Evolutionary conservation across 1,140 invertebrate species (phyloP).

Genomic region (Chrysoperla carnea): DNA sequence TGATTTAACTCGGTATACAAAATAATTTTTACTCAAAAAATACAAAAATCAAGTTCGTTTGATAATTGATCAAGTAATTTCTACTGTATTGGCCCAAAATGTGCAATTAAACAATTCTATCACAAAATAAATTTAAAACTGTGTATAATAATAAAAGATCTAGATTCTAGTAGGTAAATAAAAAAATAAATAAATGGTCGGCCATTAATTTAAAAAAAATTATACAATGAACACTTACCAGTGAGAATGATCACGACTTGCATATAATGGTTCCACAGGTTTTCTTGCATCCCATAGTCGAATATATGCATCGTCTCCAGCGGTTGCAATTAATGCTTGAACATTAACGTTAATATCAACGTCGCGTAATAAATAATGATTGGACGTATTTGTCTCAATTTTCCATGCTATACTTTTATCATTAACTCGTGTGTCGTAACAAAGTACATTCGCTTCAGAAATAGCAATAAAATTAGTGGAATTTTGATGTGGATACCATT

Average conservation of each 20-base stretch:
- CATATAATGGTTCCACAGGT: constrained; percentile 55
- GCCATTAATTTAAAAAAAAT: too few relatives aligned
- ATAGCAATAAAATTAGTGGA: constrained; percentile 68
- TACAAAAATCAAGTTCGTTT: too few relatives aligned
- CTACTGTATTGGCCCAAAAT: too few relatives aligned
- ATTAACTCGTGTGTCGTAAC: constrained; percentile 68
- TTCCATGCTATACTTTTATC: constrained; percentile 20
- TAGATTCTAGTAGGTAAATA: too few relatives aligned
- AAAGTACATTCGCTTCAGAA: constrained; percentile 66
- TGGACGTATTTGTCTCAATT: background rate
- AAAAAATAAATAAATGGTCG: too few relatives aligned
- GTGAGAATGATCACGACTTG: constrained; percentile 81
- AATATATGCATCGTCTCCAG: constrained; percentile 85
- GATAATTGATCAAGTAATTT: too few relatives aligned
- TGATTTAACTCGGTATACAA: too few relatives aligned
- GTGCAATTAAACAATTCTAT: too few relatives aligned
- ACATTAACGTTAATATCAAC: constrained; percentile 95
- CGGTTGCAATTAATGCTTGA: constrained; percentile 83
- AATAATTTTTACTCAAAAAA: too few relatives aligned
- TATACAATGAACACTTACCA: too few relatives aligned
- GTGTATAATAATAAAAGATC: too few relatives aligned
- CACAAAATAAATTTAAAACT: too few relatives aligned
- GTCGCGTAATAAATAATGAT: constrained; percentile 56
- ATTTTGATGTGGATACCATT: constrained; percentile 90
- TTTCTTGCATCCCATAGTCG: constrained; percentile 94